Base-by-base conservation (phyloP, 2,888 invertebrate genomes). In the Diachrysia chrysitis region DNA sequence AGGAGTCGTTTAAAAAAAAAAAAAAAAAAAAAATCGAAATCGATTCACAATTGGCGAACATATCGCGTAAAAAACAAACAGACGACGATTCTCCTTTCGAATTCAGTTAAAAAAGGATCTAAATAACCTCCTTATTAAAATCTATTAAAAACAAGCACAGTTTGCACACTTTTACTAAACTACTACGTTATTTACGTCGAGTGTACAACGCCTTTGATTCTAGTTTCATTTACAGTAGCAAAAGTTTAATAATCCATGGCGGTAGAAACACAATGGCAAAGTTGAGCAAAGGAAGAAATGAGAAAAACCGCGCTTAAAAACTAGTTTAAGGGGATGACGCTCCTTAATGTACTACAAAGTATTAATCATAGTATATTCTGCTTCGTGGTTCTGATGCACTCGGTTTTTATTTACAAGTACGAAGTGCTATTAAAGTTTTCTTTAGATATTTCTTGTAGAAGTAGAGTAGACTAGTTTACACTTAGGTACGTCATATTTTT, bases 231-330 rank as follows among this genome's bases (percentile, higher is more conserved):
- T 66, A 64, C 58, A 67, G 71, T 59, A 76, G 58, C 48, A 29
- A 29, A 71, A 73, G 72, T 78, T 73, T 78, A 73, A 81, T 78
- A 82, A 75, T 66, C 76, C 70, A 63, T 74, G 66, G 69, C 73
- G 71, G 78, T 76, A 78, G 57, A 69, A 71, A 74, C 76, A 81
- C 74, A 78, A 78, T 78, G 53, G 63, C 17, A 63, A 73, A 75
- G 58, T 71, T 72, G 48, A 35, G 56, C 35, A 19, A 46, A 51
- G 48, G 21, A 67, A 71, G 67, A 76, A 76, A 74, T 71, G 76
- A 74, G 76, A 63, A 76, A 73, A 74, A 71, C 56, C 60, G 61
- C 35, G 54, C 71, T 58, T 74, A 48, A 65, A 9, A 19, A 53
- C 57, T 46, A 51, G 58, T 19, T 51, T 32, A 64, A 75, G 68